Conservation (phyloP, 2,113 vertebrate species). For the Trematomus loennbergii region DNA sequence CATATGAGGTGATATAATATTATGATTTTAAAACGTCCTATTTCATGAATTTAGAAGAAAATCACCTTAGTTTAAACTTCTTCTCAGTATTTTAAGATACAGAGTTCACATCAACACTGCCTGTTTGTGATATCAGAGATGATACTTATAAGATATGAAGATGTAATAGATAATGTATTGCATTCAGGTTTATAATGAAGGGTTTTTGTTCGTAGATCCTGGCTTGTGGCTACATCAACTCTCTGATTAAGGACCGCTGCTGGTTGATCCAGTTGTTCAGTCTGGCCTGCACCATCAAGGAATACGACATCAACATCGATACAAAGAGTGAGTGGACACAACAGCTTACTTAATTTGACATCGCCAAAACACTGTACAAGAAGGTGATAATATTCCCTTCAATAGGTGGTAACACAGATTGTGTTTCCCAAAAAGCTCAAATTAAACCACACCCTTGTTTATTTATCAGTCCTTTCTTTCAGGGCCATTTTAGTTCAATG, state of each 20-base stretch:
- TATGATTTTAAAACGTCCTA: not conserved
- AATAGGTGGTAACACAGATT: not conserved
- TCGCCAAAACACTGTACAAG: not conserved
- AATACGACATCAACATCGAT: constrained; percentile 86
- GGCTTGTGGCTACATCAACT: constrained; percentile 94
- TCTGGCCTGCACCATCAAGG: constrained; percentile 96
- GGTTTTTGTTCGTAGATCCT: constrained; percentile 86
- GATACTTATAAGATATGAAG: not conserved
- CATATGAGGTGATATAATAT: not conserved
- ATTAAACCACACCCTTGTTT: too few species aligned
- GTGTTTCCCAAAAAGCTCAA: too few species aligned
- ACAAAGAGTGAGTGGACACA: constrained; percentile 13
- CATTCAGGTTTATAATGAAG: not conserved
- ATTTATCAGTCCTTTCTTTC: too few species aligned
- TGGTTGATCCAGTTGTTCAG: constrained; percentile 97
- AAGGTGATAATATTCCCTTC: not conserved
- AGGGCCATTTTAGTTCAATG: too few species aligned
- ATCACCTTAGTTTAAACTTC: not conserved
- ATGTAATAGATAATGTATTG: not conserved
- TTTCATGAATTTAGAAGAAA: not conserved
- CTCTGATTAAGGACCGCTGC: constrained; percentile 89
- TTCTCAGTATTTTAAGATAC: not conserved
- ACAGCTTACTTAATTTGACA: not conserved
- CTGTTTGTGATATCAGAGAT: not conserved
- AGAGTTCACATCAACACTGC: too few species aligned